Evolutionary conservation across 2,113 vertebrate genomes (phyloP), one percentile per base, ranked within the genome.

Genomic region (Myotis davidii): DNA sequence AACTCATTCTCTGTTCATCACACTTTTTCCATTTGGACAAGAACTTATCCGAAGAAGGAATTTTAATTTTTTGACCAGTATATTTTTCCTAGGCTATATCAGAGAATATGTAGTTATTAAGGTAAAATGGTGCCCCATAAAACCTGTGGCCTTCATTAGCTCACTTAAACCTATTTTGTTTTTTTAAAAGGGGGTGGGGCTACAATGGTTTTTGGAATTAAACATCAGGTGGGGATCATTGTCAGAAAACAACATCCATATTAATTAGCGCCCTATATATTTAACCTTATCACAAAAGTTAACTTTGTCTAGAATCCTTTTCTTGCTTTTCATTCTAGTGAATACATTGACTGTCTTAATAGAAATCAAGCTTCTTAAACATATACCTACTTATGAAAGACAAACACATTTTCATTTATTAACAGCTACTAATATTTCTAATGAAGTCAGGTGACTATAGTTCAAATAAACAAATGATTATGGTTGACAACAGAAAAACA

Each of bases 391-490:
- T 96, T 95, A 86, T 95, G 52, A 64, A 96, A 92, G 78, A 84
- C 78, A 91, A 91, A 61, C 11, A 85, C 67, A 89, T 25, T 85
- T 94, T 92, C 37, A 70, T 85, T 88, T 94, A 92, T 79, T 91
- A 89, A 91, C 74, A 96, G 34, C 6, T 84, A 88, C 83, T 78
- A 50, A 94, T 95, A 48, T 21, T 85, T 88, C 74, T 97, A 95
- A 94, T 93, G 86, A 96, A 95, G 89, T 93, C 94, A 95, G 34
- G 23, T 95, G 65, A 88, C 27, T 85, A 65, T 77, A 89, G 64
- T 93, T 94, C 77, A 97, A 94, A 95, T 94, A 96, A 97, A 96
- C 77, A 96, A 95, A 96, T 88, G 32, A 94, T 96, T 96, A 95
- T 70, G 8, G 12, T 95, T 96, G 85, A 97, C 61, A 93, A 69